phyloP scores from a whole-genome alignment of 37 sponge, comb jelly and placozoan species.

The Theonella swinhoei region DNA sequence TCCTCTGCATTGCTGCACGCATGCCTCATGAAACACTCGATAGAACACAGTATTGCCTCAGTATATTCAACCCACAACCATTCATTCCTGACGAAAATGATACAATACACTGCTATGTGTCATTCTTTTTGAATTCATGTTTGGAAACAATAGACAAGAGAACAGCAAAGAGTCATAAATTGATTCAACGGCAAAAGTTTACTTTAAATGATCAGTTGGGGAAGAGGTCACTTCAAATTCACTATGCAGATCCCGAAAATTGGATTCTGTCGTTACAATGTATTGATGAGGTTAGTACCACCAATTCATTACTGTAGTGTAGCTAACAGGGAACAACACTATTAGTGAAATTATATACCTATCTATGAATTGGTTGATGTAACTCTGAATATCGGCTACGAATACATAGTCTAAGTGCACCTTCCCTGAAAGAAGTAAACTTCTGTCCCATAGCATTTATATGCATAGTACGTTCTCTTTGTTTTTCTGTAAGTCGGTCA shows the following conservation, averaged over 20 bases:
- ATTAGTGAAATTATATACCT: not conserved
- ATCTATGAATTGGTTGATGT: no score
- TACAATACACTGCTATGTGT: not conserved
- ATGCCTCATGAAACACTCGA: not conserved
- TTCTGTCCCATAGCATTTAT: no score
- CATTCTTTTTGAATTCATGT: not conserved
- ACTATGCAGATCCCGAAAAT: not conserved
- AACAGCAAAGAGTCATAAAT: not conserved
- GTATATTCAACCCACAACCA: not conserved
- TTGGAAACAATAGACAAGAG: not conserved
- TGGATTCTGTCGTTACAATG: not conserved
- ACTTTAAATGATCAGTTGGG: not conserved
- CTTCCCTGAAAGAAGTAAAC: no score
- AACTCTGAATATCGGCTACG: no score
- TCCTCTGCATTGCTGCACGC: not conserved
- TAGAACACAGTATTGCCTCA: not conserved
- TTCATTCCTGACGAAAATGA: not conserved
- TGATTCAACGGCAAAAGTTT: not conserved
- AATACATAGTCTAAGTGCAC: no score
- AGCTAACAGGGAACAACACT: not conserved
- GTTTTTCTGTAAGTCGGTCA: no score
- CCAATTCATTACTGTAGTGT: not conserved
- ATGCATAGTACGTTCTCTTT: not conserved
- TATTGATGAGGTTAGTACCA: not conserved
- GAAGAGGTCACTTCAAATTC: not conserved